Conservation (phyloP, 37 sponge, comb jelly and placozoan species). For the Cladorhizidae sp. region DNA sequence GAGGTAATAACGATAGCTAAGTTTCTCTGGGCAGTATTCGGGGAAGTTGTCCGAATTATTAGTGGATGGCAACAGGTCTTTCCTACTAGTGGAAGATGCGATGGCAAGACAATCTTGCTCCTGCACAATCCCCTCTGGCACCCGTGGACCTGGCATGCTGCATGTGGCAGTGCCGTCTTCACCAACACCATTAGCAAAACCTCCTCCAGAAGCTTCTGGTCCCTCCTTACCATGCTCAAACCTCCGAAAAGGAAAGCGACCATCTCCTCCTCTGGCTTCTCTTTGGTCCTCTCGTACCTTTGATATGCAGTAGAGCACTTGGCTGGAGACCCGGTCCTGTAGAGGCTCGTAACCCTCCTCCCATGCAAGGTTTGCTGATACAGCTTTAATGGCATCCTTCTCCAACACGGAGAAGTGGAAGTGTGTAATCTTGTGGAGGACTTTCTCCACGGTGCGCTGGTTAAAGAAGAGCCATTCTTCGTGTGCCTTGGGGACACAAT, state of each 20-base stretch:
- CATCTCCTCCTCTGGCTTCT: background rate
- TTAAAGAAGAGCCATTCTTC: conserved; percentile 16
- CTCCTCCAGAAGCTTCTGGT: too few species aligned
- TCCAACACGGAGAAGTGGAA: background rate
- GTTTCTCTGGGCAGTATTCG: too few species aligned
- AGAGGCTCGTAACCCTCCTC: background rate
- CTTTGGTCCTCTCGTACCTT: background rate
- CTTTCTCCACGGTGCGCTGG: background rate
- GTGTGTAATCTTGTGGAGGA: conserved; percentile 16
- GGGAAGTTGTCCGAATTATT: too few species aligned
- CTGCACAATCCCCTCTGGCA: too few species aligned
- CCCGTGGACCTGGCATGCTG: too few species aligned
- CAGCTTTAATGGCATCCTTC: too few species aligned
- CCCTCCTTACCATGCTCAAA: background rate
- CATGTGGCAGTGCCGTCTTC: too few species aligned
- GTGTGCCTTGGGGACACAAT: conserved; percentile 15
- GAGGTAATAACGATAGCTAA: conserved; percentile 19
- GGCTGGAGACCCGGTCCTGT: background rate
- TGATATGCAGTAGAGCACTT: background rate
- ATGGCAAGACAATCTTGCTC: too few species aligned
- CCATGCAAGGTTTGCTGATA: background rate
- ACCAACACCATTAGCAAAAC: too few species aligned
- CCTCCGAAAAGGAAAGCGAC: too few species aligned
- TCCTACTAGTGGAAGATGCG: too few species aligned
- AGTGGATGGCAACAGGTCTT: too few species aligned